phyloP scores from a whole-genome alignment of 2,888 invertebrate genomes.

The Rhopalosiphum nymphaeae region DNA sequence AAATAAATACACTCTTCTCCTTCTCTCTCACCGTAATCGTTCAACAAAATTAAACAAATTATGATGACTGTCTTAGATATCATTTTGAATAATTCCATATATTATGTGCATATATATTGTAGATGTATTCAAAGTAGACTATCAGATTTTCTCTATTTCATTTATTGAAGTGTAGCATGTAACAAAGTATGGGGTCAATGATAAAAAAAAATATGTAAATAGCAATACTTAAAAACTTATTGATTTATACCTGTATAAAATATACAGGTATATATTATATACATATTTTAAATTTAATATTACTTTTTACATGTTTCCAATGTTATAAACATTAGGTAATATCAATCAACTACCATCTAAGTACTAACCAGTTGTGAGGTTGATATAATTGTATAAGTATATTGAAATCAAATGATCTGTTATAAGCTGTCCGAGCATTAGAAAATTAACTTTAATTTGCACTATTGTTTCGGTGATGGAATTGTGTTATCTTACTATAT shows the following conservation, averaged over 20 bases:
- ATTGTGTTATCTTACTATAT: conserved; percentile 32
- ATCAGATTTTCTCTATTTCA: not conserved
- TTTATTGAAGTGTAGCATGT: not conserved
- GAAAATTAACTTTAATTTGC: not conserved
- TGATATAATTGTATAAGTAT: not conserved
- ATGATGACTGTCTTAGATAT: not conserved
- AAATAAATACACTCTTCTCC: not conserved
- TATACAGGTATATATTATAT: not conserved
- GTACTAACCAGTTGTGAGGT: conserved; percentile 1
- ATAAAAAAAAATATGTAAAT: not conserved
- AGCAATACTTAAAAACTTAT: not conserved
- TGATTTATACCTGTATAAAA: not conserved
- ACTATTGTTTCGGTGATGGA: conserved; percentile 38
- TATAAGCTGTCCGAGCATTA: not conserved
- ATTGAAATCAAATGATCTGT: not conserved
- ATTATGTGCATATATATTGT: not conserved
- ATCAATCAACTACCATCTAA: not conserved
- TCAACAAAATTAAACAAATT: not conserved
- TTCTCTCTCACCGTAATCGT: not conserved
- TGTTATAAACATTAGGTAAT: not conserved
- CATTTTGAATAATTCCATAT: not conserved
- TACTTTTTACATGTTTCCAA: not conserved
- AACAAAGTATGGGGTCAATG: not conserved
- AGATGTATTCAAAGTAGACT: not conserved
- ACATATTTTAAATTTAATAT: not conserved